Conservation (phyloP, 2,113 vertebrate species). For the Neomonachus schauinslandi region DNA sequence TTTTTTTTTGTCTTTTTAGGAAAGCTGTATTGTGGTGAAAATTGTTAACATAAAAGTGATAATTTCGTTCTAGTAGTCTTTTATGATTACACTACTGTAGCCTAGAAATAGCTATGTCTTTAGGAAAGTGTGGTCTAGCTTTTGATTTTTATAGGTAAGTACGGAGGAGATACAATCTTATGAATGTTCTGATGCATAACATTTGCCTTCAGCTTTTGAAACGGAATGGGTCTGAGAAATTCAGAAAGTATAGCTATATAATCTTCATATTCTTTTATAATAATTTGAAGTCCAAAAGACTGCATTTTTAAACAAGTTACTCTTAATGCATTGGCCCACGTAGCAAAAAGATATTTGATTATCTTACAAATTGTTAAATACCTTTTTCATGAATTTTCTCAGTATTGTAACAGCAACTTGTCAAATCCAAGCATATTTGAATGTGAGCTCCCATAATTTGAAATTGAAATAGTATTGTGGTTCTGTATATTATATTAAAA, state of each 20-base stretch:
- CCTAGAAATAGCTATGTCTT: slow-evolving; percentile 68
- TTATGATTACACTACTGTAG: slow-evolving; percentile 44
- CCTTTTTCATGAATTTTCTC: slow-evolving; percentile 68
- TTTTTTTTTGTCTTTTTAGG: slow-evolving; percentile 47
- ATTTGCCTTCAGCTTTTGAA: slow-evolving; percentile 41
- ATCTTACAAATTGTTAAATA: slow-evolving; percentile 52
- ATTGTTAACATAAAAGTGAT: slow-evolving; percentile 59
- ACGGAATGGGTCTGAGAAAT: slow-evolving; percentile 40
- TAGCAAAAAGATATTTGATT: slow-evolving; percentile 67
- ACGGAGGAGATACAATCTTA: neutral
- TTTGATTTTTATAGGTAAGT: slow-evolving; percentile 55
- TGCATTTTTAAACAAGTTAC: slow-evolving; percentile 62
- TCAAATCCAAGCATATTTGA: slow-evolving; percentile 69
- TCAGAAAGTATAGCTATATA: slow-evolving; percentile 18
- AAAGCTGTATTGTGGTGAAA: slow-evolving; percentile 65
- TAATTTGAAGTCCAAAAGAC: slow-evolving; percentile 60
- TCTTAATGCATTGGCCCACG: slow-evolving; percentile 13
- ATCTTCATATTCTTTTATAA: slow-evolving; percentile 54
- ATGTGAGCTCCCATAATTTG: slow-evolving; percentile 66
- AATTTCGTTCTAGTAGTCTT: slow-evolving; percentile 61
- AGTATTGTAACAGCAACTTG: slow-evolving; percentile 59
- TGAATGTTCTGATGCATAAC: neutral
- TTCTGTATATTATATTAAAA: slow-evolving; percentile 73
- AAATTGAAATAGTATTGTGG: slow-evolving; percentile 64
- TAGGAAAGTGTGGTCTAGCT: slow-evolving; percentile 43